These are phyloP conservation scores for Bombus polaris DNA, from an alignment of 1,140 invertebrate genomes.

Conservation along the genomic window DNA sequence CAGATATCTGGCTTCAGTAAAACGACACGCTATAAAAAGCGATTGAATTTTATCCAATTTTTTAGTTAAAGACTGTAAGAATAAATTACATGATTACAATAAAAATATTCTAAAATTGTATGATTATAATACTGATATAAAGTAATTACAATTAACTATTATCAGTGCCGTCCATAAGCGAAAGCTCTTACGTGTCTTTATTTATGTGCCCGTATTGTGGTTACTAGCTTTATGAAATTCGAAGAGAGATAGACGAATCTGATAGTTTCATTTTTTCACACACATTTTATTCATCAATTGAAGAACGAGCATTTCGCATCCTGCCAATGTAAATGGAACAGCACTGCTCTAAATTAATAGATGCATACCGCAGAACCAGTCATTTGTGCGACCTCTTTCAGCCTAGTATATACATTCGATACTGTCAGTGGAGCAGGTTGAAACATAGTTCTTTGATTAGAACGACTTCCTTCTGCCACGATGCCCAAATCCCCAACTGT, in stretches of 20 bases:
- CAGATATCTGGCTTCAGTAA: constrained; percentile 95
- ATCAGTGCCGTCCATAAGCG: background rate
- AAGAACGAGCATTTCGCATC: too few relatives aligned
- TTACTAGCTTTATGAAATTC: background rate
- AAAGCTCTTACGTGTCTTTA: background rate
- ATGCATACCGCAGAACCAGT: constrained; percentile 88
- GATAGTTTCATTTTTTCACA: background rate
- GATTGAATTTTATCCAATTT: constrained; percentile 97
- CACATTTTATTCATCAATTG: too few relatives aligned
- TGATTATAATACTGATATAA: background rate
- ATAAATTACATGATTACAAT: constrained; percentile 15
- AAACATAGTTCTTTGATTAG: constrained; percentile 95
- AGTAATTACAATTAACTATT: background rate
- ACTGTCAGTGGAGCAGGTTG: constrained; percentile 87
- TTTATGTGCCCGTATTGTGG: background rate
- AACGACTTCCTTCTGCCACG: constrained; percentile 95
- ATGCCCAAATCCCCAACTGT: constrained; percentile 94
- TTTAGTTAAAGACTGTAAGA: constrained; percentile 88
- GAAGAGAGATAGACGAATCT: background rate
- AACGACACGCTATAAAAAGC: constrained; percentile 95
- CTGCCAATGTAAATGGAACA: background rate
- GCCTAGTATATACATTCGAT: constrained; percentile 90
- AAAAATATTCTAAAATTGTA: background rate
- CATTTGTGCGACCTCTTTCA: constrained; percentile 95
- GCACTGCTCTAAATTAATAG: background rate